A percentile compares a stretch with the other conserved stretches of the same genome.
These are phyloP conservation scores for Andricus quercusramuli DNA, from an alignment of 2,888 invertebrate genomes.

Conservation along the genomic window DNA sequence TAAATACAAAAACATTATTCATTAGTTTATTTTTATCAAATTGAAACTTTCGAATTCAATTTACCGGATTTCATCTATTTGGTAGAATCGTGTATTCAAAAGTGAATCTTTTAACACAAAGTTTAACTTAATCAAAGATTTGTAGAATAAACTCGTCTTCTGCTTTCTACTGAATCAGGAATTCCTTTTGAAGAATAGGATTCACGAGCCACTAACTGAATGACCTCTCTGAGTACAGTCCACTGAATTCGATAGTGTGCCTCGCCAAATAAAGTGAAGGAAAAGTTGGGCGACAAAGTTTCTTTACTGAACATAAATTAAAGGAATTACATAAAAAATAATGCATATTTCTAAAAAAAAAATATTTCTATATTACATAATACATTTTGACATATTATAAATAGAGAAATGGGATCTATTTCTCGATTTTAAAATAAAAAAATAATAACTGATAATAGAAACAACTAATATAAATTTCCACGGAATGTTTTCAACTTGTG, in stretches of 20 bases:
- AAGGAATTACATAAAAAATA: too few species aligned
- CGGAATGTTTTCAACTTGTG: too few species aligned
- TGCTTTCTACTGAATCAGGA: not conserved
- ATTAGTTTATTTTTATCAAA: not conserved
- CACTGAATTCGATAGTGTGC: not conserved
- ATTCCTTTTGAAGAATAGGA: constrained; percentile 24
- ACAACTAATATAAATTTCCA: too few species aligned
- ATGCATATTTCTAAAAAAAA: too few species aligned
- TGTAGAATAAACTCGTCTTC: constrained; percentile 1
- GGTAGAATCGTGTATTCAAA: not conserved
- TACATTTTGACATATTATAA: too few species aligned
- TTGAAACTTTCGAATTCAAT: not conserved
- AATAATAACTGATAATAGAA: too few species aligned
- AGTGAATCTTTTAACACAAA: not conserved
- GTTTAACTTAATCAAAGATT: not conserved
- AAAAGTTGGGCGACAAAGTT: not conserved
- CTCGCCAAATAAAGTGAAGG: not conserved
- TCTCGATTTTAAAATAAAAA: too few species aligned
- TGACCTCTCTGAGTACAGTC: not conserved
- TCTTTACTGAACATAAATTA: not conserved
- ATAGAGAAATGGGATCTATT: too few species aligned
- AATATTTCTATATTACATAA: too few species aligned
- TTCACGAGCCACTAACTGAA: not conserved
- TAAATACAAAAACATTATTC: not conserved
- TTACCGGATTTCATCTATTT: not conserved